Base-by-base conservation (phyloP, 2,797 vertebrate species). In the Perodicticus potto region DNA sequence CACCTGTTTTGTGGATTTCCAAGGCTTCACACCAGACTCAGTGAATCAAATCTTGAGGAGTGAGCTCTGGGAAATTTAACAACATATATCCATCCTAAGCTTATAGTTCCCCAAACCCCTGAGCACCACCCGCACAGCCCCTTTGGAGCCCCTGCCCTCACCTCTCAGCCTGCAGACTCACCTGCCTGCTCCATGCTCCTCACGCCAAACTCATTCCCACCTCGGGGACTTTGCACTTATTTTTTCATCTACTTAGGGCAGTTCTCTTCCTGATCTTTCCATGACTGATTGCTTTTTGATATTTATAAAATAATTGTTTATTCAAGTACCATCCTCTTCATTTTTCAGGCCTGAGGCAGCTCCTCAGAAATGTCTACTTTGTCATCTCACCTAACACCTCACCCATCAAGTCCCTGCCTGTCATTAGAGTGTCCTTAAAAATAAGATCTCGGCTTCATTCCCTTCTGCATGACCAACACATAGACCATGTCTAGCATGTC, bases 221-320 rank as follows among this genome's bases (percentile, higher is more conserved):
- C 72, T 85, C 59, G 4, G 86, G 40, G 43, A 2, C 84, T 89
- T 77, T 85, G 86, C 25, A 74, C 19, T 76, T 43, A n/a, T n/a
- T 49, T 72, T 27, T 55, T 57, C 61, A 25, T 88, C 86, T 57
- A 7, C 32, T 2, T 72, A 74, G 49, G 91, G 29, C 17, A 76
- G 13, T 89, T 70, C 87, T 83, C 57, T 45, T 67, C 65, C 76
- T 78, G 65, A 40, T 53, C 57, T 83, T 76, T 61, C 86, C 45
- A 34, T 32, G 67, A 20, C 61, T 40, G 61, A n/a, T 13, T 55
- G n/a, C 34, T 77, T 16, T 87, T 91, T 40, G 55, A 55, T 73
- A 88, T 81, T 49, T 87, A 91, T 77, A 80, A 70, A 89, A 59
- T 7, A 89, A 55, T 7, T 83, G 2, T 86, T 96, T 81, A 59